Base-by-base conservation (phyloP, 2,113 vertebrate species). In the Spilogale gracilis region DNA sequence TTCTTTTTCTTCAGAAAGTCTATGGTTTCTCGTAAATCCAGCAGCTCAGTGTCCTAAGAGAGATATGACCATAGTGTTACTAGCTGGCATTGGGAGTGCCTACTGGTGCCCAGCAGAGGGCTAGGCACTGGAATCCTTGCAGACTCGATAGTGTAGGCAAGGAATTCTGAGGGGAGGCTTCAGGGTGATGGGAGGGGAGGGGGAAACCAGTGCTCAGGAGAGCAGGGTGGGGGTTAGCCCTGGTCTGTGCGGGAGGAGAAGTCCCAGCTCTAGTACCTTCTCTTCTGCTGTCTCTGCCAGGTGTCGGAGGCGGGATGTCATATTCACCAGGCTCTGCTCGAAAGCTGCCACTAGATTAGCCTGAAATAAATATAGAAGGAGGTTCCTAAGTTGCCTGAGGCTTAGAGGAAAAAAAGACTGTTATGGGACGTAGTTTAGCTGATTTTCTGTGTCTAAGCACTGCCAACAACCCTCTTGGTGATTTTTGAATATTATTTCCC, bases 301-400 rank as follows among this genome's bases (percentile, higher is more conserved):
- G 81, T 98, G 99, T 97, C 99, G 99, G 60, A 99, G 99, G 76
- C 99, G 99, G 54, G 99, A 98, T 0, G 99, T 99, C 99, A 99
- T 99, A 97, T 99, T 98, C 45, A 99, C 98, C 97, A 99, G 98
- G 97, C 99, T 99, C 98, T 99, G 99, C 98, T 99, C 99, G 0
- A 99, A 99, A 54, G 99, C 99, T 0, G 99, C 99, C 89, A 99
- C 99, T 73, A 99, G 98, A 85, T 99, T 99, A 54, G 99, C 99
- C 99, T 99, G 98, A 32, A 90, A 97, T 21, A 81, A 67, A 94
- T 3, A 88, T 1, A 30, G 0, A 67, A 20, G 48, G 30, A 71
- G 67, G 30, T 1, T 0, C 48, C 14, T 21, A 18, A 60, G 27
- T 45, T 8, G 13, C 58, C 3, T 0, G 48, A 43, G 43, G 45